Conservation (phyloP, 2,888 invertebrate species). For the Lepidochrysops patricia region DNA sequence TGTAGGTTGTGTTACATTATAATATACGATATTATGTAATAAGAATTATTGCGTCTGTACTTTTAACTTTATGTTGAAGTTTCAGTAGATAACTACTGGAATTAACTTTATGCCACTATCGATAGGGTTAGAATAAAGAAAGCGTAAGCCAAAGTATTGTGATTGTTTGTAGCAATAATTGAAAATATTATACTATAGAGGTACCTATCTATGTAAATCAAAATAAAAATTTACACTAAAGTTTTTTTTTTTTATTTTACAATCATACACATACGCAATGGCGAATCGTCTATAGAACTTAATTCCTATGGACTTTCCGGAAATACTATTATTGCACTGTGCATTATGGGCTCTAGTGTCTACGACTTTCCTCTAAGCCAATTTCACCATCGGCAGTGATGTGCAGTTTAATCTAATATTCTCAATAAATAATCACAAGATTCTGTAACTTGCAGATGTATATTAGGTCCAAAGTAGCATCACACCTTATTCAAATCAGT, state of each 20-base stretch:
- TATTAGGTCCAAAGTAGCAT: too few relatives aligned
- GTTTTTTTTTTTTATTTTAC: not conserved
- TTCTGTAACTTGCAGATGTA: too few relatives aligned
- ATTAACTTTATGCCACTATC: not conserved
- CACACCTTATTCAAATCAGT: too few relatives aligned
- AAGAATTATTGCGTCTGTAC: not conserved
- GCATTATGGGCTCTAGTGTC: too few relatives aligned
- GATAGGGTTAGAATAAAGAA: constrained; percentile 19
- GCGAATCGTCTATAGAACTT: too few relatives aligned
- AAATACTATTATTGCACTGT: too few relatives aligned
- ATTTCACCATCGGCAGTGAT: too few relatives aligned
- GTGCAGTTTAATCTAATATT: too few relatives aligned
- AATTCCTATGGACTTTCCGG: too few relatives aligned
- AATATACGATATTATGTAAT: not conserved
- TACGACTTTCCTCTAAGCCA: too few relatives aligned
- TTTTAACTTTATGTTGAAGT: not conserved
- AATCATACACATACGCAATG: too few relatives aligned
- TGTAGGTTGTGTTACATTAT: constrained; percentile 4
- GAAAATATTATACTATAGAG: constrained; percentile 19
- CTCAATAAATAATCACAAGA: too few relatives aligned
- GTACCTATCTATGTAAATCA: constrained; percentile 14
- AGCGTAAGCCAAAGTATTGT: constrained; percentile 46
- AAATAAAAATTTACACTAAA: constrained; percentile 6
- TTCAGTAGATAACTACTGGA: not conserved
- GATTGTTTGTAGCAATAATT: constrained; percentile 46